Evolutionary conservation across 2,113 vertebrate genomes (phyloP).

Genomic region (Nibea coibor): DNA sequence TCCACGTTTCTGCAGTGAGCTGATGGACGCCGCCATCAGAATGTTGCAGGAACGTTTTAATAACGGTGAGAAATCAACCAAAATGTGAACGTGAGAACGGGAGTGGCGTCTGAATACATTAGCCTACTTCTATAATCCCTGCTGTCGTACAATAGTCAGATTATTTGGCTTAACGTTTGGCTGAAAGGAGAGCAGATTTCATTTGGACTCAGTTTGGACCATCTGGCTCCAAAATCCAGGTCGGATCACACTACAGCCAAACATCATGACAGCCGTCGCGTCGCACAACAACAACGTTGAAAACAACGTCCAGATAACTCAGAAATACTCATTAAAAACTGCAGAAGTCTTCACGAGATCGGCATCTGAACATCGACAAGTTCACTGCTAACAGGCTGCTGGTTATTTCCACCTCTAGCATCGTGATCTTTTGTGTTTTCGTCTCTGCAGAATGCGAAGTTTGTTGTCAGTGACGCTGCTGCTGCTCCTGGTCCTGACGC

Average conservation of each 20-base stretch:
- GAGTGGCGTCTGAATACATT: slow-evolving; percentile 57
- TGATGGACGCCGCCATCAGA: not conserved
- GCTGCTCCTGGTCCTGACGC: slow-evolving; percentile 86
- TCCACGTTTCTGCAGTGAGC: slow-evolving; percentile 1
- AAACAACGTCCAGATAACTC: too few species aligned
- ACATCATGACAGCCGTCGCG: not conserved
- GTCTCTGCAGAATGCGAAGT: slow-evolving; percentile 86
- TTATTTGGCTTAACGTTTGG: slow-evolving; percentile 52
- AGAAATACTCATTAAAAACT: too few species aligned
- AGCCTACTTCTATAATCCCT: slow-evolving; percentile 74
- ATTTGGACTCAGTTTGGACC: slow-evolving; percentile 50
- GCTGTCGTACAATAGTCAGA: slow-evolving; percentile 57
- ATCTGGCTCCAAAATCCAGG: slow-evolving; percentile 45
- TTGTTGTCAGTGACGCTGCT: slow-evolving; percentile 77
- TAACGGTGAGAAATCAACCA: not conserved
- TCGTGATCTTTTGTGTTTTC: not conserved
- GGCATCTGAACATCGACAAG: too few species aligned
- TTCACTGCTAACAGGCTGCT: too few species aligned
- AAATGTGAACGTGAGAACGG: not conserved
- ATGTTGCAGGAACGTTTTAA: not conserved
- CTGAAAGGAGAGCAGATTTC: slow-evolving; percentile 20
- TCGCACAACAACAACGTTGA: not conserved
- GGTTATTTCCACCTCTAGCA: too few species aligned
- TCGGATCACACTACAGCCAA: not conserved
- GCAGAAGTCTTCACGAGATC: too few species aligned